These are phyloP conservation scores for Ommatoiulus sabulosus DNA, from an alignment of 2,888 invertebrate genomes.

Conservation along the genomic window DNA sequence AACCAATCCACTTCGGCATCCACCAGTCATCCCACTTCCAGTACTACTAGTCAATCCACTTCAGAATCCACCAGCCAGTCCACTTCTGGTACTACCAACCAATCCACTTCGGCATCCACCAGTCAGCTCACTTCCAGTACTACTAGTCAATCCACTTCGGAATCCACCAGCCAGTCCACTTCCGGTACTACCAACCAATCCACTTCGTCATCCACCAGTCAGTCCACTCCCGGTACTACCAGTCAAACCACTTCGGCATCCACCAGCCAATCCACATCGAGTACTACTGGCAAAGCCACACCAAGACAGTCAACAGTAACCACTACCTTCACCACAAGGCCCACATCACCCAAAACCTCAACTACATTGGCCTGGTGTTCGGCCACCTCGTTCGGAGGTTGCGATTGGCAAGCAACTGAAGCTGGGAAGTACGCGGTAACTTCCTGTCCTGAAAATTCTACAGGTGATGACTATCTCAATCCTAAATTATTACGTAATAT, in stretches of 20 bases:
- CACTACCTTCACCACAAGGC: background rate
- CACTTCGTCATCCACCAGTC: background rate
- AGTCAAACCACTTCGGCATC: background rate
- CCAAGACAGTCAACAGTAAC: background rate
- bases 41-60: background rate
- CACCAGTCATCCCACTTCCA: background rate
- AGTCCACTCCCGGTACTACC: background rate
- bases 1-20: background rate
- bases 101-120: background rate
- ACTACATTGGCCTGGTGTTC: background rate
- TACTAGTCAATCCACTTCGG: background rate
- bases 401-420: slow-evolving; percentile 26
- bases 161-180: background rate
- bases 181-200: background rate
- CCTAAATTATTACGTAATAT: background rate
- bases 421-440: background rate
- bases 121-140: background rate
- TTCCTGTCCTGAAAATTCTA: background rate
- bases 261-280: background rate
- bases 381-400: background rate
- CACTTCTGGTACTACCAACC: too few species aligned
- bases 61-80: background rate
- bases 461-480: background rate
- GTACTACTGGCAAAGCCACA: background rate
- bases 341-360: background rate